Evolutionary conservation across 1,140 invertebrate species (phyloP), one percentile per base, ranked within the genome.

Genomic region (Samia ricini): DNA sequence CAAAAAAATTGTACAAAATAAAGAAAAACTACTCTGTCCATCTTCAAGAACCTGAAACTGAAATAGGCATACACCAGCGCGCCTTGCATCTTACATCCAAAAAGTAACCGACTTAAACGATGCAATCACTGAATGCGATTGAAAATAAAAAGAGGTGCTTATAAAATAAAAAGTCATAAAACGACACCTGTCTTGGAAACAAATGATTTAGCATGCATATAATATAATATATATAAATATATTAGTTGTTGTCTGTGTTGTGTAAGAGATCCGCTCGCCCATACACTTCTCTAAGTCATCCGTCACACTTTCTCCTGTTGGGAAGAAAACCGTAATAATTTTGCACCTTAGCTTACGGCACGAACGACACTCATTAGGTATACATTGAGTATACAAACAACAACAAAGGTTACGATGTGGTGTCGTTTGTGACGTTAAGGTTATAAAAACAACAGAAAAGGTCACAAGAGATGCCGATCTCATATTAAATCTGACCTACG

Each of bases 51-150:
- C 68, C 81, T 83, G 83, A 33, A 82, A 85, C 77, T 71, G 24
- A 81, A 79, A 83, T 20, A 15, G 56, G 22, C 56, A 42, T 42
- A 15, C 33, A 12, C 33, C 33, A 64, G 61, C 55, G 36, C 60
- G 62, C 68, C 71, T 61, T 72, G 69, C 65, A 58, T 83, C 79
- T 78, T 51, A 69, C 42, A 4, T 19, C n/a, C 36, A 24, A 48
- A 48, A 10, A 67, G 52, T 48, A 68, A 48, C 66, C 69, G 61
- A 72, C 73, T 81, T 81, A 74, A 23, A 74, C 76, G 88, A 89
- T 84, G 90, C 90, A 90, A 85, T 91, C 90, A 91, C 90, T 91
- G 90, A 91, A 91, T 91, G 89, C 90, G 75, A 81, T 79, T 72
- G 70, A 70, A 79, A 56, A 65, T 78, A 84, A 79, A 63, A 65